Conservation (phyloP, 2,113 vertebrate genomes). For the Eolophus roseicapilla region DNA sequence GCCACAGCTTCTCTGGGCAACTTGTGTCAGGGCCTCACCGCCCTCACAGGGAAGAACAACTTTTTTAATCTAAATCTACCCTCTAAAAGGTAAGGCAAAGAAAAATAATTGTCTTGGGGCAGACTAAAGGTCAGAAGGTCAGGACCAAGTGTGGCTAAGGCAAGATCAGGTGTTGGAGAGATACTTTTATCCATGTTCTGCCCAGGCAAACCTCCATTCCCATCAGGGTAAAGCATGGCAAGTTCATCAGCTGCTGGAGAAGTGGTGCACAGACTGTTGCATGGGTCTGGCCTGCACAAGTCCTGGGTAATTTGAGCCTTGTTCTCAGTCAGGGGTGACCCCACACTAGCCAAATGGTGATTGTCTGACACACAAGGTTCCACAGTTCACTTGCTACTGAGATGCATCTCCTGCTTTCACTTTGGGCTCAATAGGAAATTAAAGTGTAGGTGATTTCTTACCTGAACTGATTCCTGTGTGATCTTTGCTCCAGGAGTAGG, state of each 20-base stretch:
- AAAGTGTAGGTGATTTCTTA: neutral
- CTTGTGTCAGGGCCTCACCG: neutral
- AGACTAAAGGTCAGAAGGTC: neutral
- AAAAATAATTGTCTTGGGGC: neutral
- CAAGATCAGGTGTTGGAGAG: neutral
- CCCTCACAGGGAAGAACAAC: neutral
- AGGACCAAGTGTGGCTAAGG: neutral
- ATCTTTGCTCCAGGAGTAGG: neutral
- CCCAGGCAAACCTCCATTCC: neutral
- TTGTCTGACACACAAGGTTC: neutral
- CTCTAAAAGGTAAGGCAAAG: neutral
- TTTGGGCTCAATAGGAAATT: neutral
- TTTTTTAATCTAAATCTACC: neutral
- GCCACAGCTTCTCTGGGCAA: neutral
- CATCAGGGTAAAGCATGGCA: neutral
- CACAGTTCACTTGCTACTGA: neutral
- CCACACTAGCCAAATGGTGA: neutral
- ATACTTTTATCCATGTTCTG: neutral
- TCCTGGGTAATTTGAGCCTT: neutral
- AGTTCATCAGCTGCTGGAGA: neutral
- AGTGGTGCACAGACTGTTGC: neutral
- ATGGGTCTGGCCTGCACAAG: neutral
- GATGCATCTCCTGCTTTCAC: neutral
- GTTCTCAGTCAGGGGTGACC: neutral
- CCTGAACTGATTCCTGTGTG: neutral